Evolutionary conservation across 1,140 invertebrate species (phyloP), one percentile per base, ranked within the genome.

Genomic region (Drosophila miranda): DNA sequence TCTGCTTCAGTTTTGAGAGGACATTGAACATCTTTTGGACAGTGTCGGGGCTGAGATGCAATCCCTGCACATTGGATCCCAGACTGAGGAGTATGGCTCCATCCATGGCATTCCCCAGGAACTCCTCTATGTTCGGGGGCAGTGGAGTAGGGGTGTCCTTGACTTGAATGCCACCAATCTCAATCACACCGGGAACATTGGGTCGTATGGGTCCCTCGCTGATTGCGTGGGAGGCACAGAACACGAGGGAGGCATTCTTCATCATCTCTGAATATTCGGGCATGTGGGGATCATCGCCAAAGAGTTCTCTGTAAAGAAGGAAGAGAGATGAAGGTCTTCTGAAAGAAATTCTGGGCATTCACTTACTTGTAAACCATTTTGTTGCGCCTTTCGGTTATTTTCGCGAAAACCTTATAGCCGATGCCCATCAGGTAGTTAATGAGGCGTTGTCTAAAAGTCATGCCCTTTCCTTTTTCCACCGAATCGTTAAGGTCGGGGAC

Each of bases 41-140:
- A 43, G 79, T 91, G 5, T 91, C 84, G 1, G 67, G 53, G 4
- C 91, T 89, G 13, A 93, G 73, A 9, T 86, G 46, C 3, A 75
- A 63, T 4, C 91, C 81, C 21, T 83, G 81, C 0, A 93, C 64
- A 51, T 91, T 92, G 1, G 92, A 91, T 0, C 94, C 94, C 34
- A 94, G 90, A 76, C 93, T 93, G 58, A 94, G 92, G 49, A 93
- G 93, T 44, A 94, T 92, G 4, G 92, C 92, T 5, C 94, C 93
- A 11, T 91, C 88, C 3, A 91, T 83, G 1, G 79, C 68, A 4
- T 82, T 71, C 45, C 92, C 91, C 8, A 94, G 60, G 55, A 91
- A 92, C 1, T 91, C 60, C 74, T 92, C 14, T 71, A 61, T 34
- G 2, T 53, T 34, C n/a, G 21, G 16, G 7, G 59, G 59, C 0